A percentile compares a stretch with the other conserved stretches of the same genome.
phyloP scores from a whole-genome alignment of 2,797 vertebrate species.

The Microctenopoma steveboyesi region DNA sequence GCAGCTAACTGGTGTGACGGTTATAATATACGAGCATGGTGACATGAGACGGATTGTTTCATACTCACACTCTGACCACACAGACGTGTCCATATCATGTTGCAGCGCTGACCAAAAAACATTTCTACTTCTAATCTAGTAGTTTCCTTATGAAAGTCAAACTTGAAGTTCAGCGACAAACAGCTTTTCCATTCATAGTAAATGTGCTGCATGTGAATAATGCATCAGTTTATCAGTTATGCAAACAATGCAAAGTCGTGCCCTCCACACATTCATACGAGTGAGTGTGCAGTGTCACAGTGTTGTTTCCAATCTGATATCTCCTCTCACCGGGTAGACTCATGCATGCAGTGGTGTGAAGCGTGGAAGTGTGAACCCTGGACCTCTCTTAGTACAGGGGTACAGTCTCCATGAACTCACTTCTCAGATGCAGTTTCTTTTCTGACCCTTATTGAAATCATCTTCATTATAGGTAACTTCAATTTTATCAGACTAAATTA shows the following conservation, averaged over 20 bases:
- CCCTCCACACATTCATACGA: slow-evolving; percentile 35
- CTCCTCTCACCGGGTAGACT: not conserved
- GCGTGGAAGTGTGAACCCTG: not conserved
- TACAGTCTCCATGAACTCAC: slow-evolving; percentile 1
- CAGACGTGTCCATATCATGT: not conserved
- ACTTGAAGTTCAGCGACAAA: slow-evolving; percentile 15
- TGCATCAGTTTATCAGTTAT: slow-evolving; percentile 45
- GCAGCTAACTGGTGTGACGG: too few relatives aligned
- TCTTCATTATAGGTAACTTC: not conserved
- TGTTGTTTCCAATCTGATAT: slow-evolving; percentile 7
- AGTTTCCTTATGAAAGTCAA: slow-evolving; percentile 32
- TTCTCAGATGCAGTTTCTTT: slow-evolving; percentile 22
- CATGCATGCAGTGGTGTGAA: not conserved
- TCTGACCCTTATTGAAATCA: not conserved
- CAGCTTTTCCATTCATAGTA: slow-evolving; percentile 7
- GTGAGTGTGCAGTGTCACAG: slow-evolving; percentile 11
- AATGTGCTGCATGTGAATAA: slow-evolving; percentile 44
- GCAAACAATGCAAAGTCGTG: slow-evolving; percentile 48
- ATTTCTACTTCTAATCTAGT: not conserved
- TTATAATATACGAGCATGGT: too few relatives aligned
- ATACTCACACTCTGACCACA: not conserved
- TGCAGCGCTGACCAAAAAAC: not conserved
- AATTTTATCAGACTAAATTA: slow-evolving; percentile 10
- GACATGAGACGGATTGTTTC: too few relatives aligned
- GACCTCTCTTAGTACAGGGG: not conserved